Evolutionary conservation across 2,797 vertebrate genomes (phyloP).

Genomic region (Brachymystax lenok): DNA sequence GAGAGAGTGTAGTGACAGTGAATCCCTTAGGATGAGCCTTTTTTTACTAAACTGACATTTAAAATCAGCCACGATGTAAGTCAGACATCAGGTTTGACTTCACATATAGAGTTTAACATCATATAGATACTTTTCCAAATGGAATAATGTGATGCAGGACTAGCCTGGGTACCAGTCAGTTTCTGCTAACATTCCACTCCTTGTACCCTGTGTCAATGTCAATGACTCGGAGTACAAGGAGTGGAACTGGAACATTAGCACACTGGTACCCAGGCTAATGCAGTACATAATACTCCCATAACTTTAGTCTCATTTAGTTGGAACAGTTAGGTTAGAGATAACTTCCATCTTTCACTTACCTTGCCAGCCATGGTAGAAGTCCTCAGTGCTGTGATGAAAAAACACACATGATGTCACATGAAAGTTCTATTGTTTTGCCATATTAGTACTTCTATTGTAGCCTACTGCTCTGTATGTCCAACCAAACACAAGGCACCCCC

Average conservation of each 20-base stretch:
- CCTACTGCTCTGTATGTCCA: neutral
- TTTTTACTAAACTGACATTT: neutral
- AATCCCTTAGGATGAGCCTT: neutral
- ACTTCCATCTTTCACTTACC: constrained; percentile 50
- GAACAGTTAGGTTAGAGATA: neutral
- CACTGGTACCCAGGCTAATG: neutral
- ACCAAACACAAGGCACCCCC: constrained; percentile 3
- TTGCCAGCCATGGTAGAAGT: constrained; percentile 32
- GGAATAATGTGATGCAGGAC: neutral
- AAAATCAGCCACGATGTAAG: neutral
- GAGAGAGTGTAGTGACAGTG: neutral
- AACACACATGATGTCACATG: constrained; percentile 14
- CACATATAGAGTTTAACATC: neutral
- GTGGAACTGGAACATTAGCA: too few relatives aligned
- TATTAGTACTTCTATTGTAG: neutral
- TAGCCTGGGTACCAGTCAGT: neutral
- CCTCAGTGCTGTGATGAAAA: constrained; percentile 26
- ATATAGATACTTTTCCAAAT: neutral
- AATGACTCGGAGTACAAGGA: neutral
- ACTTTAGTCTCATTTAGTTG: neutral
- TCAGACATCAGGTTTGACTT: neutral
- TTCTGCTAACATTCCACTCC: neutral
- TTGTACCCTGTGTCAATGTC: neutral
- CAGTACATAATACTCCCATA: neutral
- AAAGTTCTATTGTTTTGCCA: constrained; percentile 6